phyloP scores from a whole-genome alignment of 2,797 vertebrate species.

The Benthosema pterotum region DNA sequence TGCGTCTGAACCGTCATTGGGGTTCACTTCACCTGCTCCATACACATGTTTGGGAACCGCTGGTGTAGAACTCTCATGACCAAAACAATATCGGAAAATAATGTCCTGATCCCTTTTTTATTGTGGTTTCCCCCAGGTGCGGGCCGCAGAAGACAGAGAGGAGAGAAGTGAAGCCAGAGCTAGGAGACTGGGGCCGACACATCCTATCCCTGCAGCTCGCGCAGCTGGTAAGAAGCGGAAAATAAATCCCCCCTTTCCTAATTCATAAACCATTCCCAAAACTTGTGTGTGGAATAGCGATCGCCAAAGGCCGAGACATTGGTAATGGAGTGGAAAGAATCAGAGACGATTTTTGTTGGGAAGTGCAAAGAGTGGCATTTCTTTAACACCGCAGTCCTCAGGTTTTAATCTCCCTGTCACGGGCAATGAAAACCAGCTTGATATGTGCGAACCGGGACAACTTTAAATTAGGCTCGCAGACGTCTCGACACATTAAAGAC shows the following conservation, averaged over 20 bases:
- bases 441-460: slow-evolving; percentile 55
- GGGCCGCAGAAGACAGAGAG: slow-evolving; percentile 35
- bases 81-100: no score
- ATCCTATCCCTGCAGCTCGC: slow-evolving; percentile 60
- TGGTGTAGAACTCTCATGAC: no score
- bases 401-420: slow-evolving; percentile 66
- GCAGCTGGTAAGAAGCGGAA: slow-evolving; percentile 75
- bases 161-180: slow-evolving; percentile 38
- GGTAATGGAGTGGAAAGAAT: slow-evolving; percentile 60
- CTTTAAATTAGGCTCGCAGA: no score
- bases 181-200: slow-evolving; percentile 70
- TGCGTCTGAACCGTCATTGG: no score
- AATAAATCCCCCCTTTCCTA: slow-evolving; percentile 64
- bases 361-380: slow-evolving; percentile 32
- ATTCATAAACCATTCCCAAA: slow-evolving; percentile 69
- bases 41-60: no score
- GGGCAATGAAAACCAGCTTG: slow-evolving; percentile 66
- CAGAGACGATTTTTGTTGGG: slow-evolving; percentile 34
- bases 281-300: slow-evolving; percentile 51
- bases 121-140: slow-evolving; percentile 57
- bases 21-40: no score
- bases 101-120: slow-evolving; percentile 26
- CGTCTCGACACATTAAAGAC: no score
- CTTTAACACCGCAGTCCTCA: slow-evolving; percentile 45
- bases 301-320: slow-evolving; percentile 25